Conservation (phyloP, 2,113 vertebrate genomes). For the Pogona vitticeps region DNA sequence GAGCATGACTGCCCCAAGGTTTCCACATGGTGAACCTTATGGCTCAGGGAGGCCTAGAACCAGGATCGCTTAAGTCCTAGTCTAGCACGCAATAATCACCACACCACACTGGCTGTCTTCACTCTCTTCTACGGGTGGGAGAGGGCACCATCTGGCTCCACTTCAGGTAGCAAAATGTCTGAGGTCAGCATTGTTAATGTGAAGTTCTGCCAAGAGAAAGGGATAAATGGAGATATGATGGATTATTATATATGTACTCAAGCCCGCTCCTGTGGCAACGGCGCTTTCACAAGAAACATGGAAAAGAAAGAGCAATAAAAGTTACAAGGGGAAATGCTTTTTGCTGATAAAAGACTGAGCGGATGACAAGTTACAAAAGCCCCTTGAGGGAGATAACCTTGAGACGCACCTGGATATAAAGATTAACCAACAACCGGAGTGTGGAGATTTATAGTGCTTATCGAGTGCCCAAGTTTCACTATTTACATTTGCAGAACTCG, state of each 20-base stretch:
- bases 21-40: background rate
- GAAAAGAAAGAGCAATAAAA: slow-evolving; percentile 59
- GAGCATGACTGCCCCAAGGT: background rate
- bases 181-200: background rate
- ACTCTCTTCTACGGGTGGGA: background rate
- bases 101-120: background rate
- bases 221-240: slow-evolving; percentile 22
- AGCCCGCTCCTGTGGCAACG: slow-evolving; percentile 33
- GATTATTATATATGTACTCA: slow-evolving; percentile 38
- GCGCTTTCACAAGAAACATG: slow-evolving; percentile 32
- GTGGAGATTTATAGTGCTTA: slow-evolving; percentile 73
- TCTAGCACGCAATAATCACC: background rate
- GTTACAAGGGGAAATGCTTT: slow-evolving; percentile 66
- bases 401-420: slow-evolving; percentile 74
- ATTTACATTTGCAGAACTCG: slow-evolving; percentile 74
- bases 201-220: background rate
- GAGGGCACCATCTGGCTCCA: background rate
- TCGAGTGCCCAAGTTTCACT: slow-evolving; percentile 67
- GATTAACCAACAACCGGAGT: slow-evolving; percentile 73
- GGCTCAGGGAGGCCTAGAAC: background rate
- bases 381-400: slow-evolving; percentile 78
- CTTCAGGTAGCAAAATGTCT: background rate
- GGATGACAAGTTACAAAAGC: slow-evolving; percentile 62
- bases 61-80: background rate
- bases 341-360: slow-evolving; percentile 69